Percentiles rank a stretch among this genome's conserved stretches.
Evolutionary conservation across 2,888 invertebrate genomes (phyloP).

Genomic region (Eilema griseolum): DNA sequence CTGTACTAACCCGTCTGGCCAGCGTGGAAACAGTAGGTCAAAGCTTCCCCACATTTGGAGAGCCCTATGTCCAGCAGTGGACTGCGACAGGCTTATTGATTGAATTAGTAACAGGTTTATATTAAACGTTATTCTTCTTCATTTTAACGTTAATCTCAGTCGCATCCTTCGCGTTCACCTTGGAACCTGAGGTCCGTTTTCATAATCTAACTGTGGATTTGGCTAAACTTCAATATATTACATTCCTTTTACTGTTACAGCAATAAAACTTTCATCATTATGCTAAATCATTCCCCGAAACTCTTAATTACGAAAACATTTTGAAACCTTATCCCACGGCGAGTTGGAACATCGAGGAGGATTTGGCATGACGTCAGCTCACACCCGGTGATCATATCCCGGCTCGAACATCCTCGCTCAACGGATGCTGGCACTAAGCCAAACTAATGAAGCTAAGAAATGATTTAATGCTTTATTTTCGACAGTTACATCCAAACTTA

Average conservation of each 20-base stretch:
- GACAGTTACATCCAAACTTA: slow-evolving; percentile 31
- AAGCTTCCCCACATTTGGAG: too few relatives aligned
- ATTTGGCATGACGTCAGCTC: slow-evolving; percentile 39
- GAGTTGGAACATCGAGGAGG: slow-evolving; percentile 16
- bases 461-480: slow-evolving; percentile 53
- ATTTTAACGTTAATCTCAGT: too few relatives aligned
- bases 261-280: not conserved
- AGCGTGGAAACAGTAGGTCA: too few relatives aligned
- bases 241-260: too few relatives aligned
- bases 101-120: not conserved
- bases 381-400: slow-evolving; percentile 40
- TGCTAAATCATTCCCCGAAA: not conserved
- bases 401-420: slow-evolving; percentile 44
- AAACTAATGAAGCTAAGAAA: slow-evolving; percentile 40
- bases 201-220: too few relatives aligned
- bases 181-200: too few relatives aligned
- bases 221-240: too few relatives aligned
- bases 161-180: too few relatives aligned
- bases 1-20: too few relatives aligned
- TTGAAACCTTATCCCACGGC: not conserved
- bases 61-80: too few relatives aligned
- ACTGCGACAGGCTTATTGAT: too few relatives aligned
- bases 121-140: not conserved
- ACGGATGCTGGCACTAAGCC: slow-evolving; percentile 51
- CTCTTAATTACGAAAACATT: not conserved